Evolutionary conservation across 2,113 vertebrate genomes (phyloP).

Genomic region (Budorcas taxicolor): DNA sequence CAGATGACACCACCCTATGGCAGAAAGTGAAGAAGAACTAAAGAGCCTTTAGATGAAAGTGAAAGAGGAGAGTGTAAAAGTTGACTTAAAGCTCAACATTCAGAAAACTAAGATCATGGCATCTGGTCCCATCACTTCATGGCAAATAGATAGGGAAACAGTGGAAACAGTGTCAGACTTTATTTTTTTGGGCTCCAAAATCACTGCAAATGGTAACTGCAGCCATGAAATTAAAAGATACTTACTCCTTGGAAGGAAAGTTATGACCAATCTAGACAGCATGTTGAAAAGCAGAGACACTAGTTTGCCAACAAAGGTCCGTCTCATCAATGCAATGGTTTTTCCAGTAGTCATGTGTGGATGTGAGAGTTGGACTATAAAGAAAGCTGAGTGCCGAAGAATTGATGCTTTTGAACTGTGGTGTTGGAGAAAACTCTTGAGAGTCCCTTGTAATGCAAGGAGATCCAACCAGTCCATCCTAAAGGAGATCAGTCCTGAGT

Average conservation of each 20-base stretch:
- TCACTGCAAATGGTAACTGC: not conserved
- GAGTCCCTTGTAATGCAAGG: not conserved
- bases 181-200: not conserved
- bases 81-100: not conserved
- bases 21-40: not conserved
- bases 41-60: not conserved
- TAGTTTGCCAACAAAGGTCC: not conserved
- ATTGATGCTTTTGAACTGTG: not conserved
- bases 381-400: not conserved
- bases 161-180: not conserved
- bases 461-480: not conserved
- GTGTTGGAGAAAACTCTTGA: not conserved
- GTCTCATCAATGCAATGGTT: not conserved
- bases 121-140: not conserved
- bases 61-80: not conserved
- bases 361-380: not conserved
- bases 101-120: not conserved
- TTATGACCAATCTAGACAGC: not conserved
- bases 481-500: not conserved
- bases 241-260: not conserved
- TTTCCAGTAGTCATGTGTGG: not conserved
- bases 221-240: not conserved
- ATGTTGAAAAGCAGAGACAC: not conserved
- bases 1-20: not conserved
- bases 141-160: not conserved